Conservation (phyloP, 1,140 invertebrate species). For the Camponotus floridanus region DNA sequence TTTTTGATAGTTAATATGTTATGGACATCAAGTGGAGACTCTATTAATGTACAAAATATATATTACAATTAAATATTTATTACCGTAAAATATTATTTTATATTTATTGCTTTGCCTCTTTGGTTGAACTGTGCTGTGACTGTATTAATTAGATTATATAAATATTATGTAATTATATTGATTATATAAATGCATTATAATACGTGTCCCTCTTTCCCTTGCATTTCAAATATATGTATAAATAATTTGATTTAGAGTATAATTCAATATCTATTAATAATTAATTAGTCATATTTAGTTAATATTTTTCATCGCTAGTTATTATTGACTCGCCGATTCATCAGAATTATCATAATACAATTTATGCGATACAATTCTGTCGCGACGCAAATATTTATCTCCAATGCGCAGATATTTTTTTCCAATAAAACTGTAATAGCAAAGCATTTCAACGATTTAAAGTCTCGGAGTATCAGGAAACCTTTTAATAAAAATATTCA, state of each 20-base stretch:
- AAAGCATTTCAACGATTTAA: conserved; percentile 16
- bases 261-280: conserved; percentile 11
- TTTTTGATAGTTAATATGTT: neutral
- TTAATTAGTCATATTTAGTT: conserved; percentile 31
- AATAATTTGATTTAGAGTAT: conserved; percentile 34
- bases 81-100: neutral
- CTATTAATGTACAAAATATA: neutral
- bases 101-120: neutral
- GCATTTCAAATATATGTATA: conserved; percentile 2
- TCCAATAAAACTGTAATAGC: neutral
- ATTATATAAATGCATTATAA: neutral
- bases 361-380: neutral
- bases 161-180: neutral
- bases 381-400: neutral
- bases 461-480: neutral
- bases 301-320: conserved; percentile 34
- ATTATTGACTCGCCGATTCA: conserved; percentile 33
- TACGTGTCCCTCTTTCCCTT: neutral
- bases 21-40: neutral
- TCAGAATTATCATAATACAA: conserved; percentile 7
- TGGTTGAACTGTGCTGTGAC: neutral
- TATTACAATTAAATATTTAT: conserved; percentile 1
- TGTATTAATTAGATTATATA: no score
- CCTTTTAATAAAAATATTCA: conserved; percentile 39
- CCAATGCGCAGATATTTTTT: no score